Conservation (phyloP, 2,113 vertebrate species). For the Microcebus ravelobensis region DNA sequence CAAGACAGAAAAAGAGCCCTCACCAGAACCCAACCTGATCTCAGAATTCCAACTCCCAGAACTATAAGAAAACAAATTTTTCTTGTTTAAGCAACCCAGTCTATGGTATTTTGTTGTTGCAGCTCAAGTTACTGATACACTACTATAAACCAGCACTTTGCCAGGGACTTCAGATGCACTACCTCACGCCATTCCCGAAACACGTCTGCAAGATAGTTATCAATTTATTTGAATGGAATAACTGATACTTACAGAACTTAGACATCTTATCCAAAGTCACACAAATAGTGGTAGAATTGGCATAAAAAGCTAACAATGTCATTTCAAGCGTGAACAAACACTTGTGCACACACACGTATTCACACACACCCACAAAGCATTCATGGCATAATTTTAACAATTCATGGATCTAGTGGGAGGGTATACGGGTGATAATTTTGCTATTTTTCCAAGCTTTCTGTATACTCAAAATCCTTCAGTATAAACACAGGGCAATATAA, state of each 20-base stretch:
- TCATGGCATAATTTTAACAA: not conserved
- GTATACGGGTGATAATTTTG: not conserved
- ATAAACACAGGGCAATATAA: not conserved
- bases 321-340: not conserved
- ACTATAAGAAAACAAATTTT: too few species aligned
- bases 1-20: too few species aligned
- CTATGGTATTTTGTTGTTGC: too few species aligned
- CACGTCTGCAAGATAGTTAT: not conserved
- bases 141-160: too few species aligned
- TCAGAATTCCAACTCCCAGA: too few species aligned
- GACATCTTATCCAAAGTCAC: not conserved
- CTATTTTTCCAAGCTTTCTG: not conserved
- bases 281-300: not conserved
- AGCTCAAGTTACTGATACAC: not conserved
- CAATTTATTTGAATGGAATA: not conserved
- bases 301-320: not conserved
- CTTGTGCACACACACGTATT: not conserved
- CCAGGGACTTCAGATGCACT: not conserved
- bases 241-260: not conserved
- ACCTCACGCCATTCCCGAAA: not conserved
- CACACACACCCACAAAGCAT: not conserved
- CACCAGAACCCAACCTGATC: too few species aligned
- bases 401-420: not conserved
- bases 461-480: not conserved
- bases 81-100: too few species aligned